Evolutionary conservation across 2,888 invertebrate genomes (phyloP).

Genomic region (Catocala sponsa): DNA sequence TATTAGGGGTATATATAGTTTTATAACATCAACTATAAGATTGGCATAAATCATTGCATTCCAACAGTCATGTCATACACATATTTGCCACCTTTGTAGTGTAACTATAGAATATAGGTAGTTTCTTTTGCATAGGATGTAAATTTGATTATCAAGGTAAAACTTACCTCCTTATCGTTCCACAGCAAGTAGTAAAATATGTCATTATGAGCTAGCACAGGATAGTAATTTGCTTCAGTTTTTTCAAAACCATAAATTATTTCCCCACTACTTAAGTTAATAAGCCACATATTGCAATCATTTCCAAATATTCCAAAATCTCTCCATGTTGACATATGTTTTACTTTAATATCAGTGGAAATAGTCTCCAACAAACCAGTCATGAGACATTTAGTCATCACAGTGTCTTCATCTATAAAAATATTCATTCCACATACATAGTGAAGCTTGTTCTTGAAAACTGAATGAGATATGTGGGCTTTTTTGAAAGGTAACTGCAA

Average conservation of each 20-base stretch:
- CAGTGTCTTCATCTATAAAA: conserved; percentile 53
- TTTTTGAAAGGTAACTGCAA: conserved; percentile 62
- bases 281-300: conserved; percentile 69
- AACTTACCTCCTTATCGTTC: conserved; percentile 66
- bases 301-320: conserved; percentile 62
- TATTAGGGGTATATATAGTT: no score
- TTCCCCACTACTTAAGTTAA: conserved; percentile 62
- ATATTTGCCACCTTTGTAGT: no score
- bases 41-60: no score
- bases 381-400: conserved; percentile 65
- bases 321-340: conserved; percentile 66
- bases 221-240: conserved; percentile 59
- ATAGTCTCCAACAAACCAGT: conserved; percentile 66
- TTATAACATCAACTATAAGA: no score
- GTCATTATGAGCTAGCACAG: conserved; percentile 63
- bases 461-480: conserved; percentile 28
- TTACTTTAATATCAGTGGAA: conserved; percentile 46
- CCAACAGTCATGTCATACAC: no score
- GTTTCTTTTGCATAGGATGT: no score
- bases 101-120: no score
- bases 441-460: conserved; percentile 24
- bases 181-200: conserved; percentile 71
- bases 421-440: conserved; percentile 60
- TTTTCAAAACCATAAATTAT: conserved; percentile 65
- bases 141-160: neutral